Evolutionary conservation across 2,113 vertebrate species (phyloP).

Genomic region (Takifugu flavidus): DNA sequence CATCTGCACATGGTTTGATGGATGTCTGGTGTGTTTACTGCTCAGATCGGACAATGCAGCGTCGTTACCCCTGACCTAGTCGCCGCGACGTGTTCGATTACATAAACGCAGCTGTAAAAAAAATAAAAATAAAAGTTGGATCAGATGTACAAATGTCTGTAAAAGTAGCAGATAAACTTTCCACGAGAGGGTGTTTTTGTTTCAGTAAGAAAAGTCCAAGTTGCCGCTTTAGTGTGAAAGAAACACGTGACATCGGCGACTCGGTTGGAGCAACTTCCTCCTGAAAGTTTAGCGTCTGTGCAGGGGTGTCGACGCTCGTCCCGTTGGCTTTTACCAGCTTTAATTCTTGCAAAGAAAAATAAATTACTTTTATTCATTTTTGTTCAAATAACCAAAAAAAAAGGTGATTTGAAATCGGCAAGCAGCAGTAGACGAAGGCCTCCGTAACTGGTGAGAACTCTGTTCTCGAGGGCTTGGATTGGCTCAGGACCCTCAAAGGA

Average conservation of each 20-base stretch:
- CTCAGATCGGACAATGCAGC: conserved; percentile 66
- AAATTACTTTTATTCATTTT: conserved; percentile 57
- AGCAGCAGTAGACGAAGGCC: conserved; percentile 87
- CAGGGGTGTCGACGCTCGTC: conserved; percentile 64
- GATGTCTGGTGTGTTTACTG: conserved; percentile 61
- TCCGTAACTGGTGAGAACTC: conserved; percentile 56
- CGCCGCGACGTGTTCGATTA: conserved; percentile 72
- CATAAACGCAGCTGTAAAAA: conserved; percentile 75
- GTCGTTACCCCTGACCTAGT: conserved; percentile 55
- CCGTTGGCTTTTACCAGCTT: conserved; percentile 68
- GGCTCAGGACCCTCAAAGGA: conserved; percentile 40
- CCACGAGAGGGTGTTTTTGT: conserved; percentile 71
- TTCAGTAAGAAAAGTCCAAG: conserved; percentile 81
- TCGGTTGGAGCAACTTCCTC: conserved; percentile 69
- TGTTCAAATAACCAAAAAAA: conserved; percentile 69
- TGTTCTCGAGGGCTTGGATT: conserved; percentile 62
- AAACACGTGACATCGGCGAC: conserved; percentile 58
- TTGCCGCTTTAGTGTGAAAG: conserved; percentile 83
- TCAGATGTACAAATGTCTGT: conserved; percentile 69
- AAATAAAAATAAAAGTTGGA: conserved; percentile 46
- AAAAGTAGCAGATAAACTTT: conserved; percentile 68
- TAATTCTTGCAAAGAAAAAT: conserved; percentile 59
- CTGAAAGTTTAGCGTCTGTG: conserved; percentile 56
- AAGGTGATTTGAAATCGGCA: conserved; percentile 69
- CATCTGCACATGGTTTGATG: conserved; percentile 83